phyloP scores from a whole-genome alignment of 2,113 vertebrate species.

The Saimiri boliviensis region DNA sequence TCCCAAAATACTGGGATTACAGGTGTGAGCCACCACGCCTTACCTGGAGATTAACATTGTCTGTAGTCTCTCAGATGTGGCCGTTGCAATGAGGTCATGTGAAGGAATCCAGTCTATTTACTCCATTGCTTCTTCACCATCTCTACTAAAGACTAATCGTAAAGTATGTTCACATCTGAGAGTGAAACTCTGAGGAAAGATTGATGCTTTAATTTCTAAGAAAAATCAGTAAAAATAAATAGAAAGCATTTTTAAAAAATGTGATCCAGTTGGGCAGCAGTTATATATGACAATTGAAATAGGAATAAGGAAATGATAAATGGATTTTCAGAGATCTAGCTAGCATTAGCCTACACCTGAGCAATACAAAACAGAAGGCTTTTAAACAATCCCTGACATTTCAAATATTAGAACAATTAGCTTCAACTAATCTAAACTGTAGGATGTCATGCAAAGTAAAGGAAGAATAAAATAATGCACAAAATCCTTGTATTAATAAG shows the following conservation, averaged over 20 bases:
- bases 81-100: accelerated
- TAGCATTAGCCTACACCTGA: not conserved
- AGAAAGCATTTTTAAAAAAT: not conserved
- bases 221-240: slow-evolving; percentile 37
- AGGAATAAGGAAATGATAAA: not conserved
- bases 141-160: not conserved
- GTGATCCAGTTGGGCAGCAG: not conserved
- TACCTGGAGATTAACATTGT: too few species aligned
- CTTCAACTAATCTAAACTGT: not conserved
- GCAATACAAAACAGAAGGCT: not conserved
- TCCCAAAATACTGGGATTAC: too few species aligned
- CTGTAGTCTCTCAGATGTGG: not conserved
- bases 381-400: not conserved
- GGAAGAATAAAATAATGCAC: not conserved
- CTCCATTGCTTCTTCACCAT: not conserved
- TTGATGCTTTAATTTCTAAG: slow-evolving; percentile 15
- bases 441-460: not conserved
- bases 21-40: too few species aligned
- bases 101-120: not conserved
- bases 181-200: not conserved
- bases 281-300: not conserved
- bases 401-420: not conserved
- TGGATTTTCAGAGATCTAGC: not conserved
- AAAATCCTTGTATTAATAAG: not conserved
- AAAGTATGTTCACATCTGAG: not conserved